A percentile compares a stretch with the other conserved stretches of the same genome.
phyloP scores from a whole-genome alignment of 2,888 invertebrate genomes.

The Acholoe squamosa region DNA sequence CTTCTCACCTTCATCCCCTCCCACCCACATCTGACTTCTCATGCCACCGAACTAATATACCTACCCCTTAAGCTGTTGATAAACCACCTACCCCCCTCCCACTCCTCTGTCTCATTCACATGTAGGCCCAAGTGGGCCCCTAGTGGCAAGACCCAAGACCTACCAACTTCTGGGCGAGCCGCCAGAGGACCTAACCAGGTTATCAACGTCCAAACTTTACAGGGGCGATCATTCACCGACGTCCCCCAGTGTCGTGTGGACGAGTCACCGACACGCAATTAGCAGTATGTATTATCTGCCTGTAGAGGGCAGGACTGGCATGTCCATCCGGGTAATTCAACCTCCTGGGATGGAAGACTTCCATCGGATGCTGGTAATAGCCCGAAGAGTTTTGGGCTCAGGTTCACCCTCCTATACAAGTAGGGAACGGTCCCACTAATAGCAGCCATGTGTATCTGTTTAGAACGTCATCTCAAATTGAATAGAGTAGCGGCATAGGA shows the following conservation, averaged over 20 bases:
- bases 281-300: background rate
- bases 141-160: background rate
- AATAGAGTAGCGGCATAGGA: no score
- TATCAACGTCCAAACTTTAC: background rate
- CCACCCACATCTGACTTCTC: background rate
- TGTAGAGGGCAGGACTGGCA: background rate
- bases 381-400: background rate
- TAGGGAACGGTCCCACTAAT: no score
- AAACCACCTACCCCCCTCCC: background rate
- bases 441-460: no score
- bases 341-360: slow-evolving; percentile 40
- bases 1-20: background rate
- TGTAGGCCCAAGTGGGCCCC: background rate
- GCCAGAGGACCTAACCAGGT: slow-evolving; percentile 19
- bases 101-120: background rate
- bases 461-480: no score
- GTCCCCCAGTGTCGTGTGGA: slow-evolving; percentile 13
- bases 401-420: background rate
- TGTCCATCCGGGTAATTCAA: slow-evolving; percentile 23
- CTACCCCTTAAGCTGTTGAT: background rate
- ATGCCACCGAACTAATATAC: background rate
- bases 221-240: slow-evolving; percentile 45
- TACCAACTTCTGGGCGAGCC: background rate
- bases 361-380: background rate
- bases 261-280: slow-evolving; percentile 28